Evolutionary conservation across 2,113 vertebrate species (phyloP).

Genomic region (Apeltes quadracus): DNA sequence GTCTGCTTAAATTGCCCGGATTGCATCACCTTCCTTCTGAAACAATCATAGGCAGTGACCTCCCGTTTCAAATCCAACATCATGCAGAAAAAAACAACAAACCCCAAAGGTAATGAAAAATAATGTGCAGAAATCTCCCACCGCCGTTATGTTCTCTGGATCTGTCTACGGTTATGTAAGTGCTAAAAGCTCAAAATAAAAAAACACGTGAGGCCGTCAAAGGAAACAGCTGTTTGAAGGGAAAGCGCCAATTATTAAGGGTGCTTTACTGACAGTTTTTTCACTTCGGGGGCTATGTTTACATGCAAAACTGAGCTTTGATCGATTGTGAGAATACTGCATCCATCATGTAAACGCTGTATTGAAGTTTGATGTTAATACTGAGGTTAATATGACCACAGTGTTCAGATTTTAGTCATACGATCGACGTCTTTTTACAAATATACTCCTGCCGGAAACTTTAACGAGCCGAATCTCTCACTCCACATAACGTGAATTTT

Average conservation of each 20-base stretch:
- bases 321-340: slow-evolving; percentile 21
- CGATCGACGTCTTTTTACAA: background rate
- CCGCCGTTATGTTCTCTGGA: slow-evolving; percentile 54
- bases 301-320: slow-evolving; percentile 44
- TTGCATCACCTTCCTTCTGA: slow-evolving; percentile 50
- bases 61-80: slow-evolving; percentile 69
- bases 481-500: slow-evolving; percentile 2
- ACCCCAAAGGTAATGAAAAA: slow-evolving; percentile 40
- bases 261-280: slow-evolving; percentile 68
- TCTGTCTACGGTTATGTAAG: slow-evolving; percentile 70
- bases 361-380: slow-evolving; percentile 21
- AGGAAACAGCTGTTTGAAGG: slow-evolving; percentile 42
- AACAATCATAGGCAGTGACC: slow-evolving; percentile 70
- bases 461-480: background rate
- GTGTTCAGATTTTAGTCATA: background rate
- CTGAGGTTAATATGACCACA: background rate
- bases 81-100: slow-evolving; percentile 41
- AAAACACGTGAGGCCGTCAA: slow-evolving; percentile 43
- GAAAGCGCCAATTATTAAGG: slow-evolving; percentile 72
- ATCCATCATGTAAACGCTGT: slow-evolving; percentile 49
- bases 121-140: slow-evolving; percentile 64
- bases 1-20: slow-evolving; percentile 58
- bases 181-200: slow-evolving; percentile 69
- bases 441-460: background rate
- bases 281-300: slow-evolving; percentile 57